Evolutionary conservation across 2,797 vertebrate genomes (phyloP).

Genomic region (Margarornis squamiger): DNA sequence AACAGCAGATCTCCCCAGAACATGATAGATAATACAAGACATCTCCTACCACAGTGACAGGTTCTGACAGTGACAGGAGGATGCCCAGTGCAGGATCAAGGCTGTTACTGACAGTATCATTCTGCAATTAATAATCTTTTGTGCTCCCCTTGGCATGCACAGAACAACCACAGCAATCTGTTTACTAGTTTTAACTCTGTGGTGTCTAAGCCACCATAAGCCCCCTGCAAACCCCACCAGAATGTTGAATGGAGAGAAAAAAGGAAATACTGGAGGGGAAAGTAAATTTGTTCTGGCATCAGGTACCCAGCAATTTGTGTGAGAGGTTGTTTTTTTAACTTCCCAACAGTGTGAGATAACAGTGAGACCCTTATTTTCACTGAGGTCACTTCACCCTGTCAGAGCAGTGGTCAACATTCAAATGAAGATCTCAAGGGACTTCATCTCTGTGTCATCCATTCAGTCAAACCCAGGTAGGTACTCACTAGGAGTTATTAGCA

Average conservation of each 20-base stretch:
- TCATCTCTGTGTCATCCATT: not conserved
- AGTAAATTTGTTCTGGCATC: not conserved
- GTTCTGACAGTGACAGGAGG: not conserved
- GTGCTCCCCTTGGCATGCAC: not conserved
- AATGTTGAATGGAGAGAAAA: not conserved
- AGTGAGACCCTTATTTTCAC: accelerated
- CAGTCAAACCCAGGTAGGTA: not conserved
- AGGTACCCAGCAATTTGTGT: not conserved
- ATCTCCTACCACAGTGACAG: not conserved
- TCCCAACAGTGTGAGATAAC: not conserved
- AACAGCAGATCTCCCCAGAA: not conserved
- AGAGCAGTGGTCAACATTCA: not conserved
- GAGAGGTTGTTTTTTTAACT: not conserved
- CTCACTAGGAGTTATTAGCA: not conserved
- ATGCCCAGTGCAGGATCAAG: not conserved
- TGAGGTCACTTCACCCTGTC: not conserved
- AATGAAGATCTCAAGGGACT: not conserved
- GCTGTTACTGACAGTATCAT: not conserved
- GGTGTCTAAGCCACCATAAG: not conserved
- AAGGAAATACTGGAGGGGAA: not conserved
- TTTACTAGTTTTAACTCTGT: not conserved
- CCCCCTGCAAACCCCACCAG: not conserved
- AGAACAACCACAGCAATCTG: not conserved
- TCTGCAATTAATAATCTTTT: slow-evolving; percentile 19
- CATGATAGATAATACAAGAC: not conserved